phyloP scores from a whole-genome alignment of 2,797 vertebrate genomes.

The Enteromius unitaeniatus region DNA sequence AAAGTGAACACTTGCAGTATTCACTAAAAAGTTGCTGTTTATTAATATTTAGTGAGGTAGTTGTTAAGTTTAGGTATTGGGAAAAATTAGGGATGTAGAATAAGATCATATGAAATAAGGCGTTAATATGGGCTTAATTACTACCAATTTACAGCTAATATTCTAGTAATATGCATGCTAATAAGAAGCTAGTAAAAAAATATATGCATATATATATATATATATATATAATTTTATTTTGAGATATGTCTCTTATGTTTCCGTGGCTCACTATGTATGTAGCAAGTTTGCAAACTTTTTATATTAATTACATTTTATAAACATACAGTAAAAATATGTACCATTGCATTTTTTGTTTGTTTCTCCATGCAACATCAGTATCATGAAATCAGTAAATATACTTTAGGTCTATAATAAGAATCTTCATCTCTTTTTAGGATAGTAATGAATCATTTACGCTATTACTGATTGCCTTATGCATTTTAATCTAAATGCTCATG shows the following conservation, averaged over 20 bases:
- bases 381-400: not conserved
- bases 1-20: too few relatives aligned
- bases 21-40: too few relatives aligned
- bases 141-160: too few relatives aligned
- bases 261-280: not conserved
- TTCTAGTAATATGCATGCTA: too few relatives aligned
- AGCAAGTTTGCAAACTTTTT: too few relatives aligned
- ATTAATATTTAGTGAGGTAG: too few relatives aligned
- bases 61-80: too few relatives aligned
- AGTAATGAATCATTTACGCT: not conserved
- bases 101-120: too few relatives aligned
- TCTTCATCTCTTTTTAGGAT: not conserved
- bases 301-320: not conserved
- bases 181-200: too few relatives aligned
- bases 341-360: not conserved
- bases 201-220: too few relatives aligned
- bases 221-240: not conserved
- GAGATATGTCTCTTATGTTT: not conserved
- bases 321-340: not conserved
- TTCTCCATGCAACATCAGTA: not conserved
- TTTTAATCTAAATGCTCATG: constrained; percentile 20
- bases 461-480: not conserved
- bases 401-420: not conserved
- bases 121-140: too few relatives aligned
- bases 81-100: too few relatives aligned